These are phyloP conservation scores for Blera fallax DNA, from an alignment of 2,888 invertebrate genomes.

Conservation along the genomic window DNA sequence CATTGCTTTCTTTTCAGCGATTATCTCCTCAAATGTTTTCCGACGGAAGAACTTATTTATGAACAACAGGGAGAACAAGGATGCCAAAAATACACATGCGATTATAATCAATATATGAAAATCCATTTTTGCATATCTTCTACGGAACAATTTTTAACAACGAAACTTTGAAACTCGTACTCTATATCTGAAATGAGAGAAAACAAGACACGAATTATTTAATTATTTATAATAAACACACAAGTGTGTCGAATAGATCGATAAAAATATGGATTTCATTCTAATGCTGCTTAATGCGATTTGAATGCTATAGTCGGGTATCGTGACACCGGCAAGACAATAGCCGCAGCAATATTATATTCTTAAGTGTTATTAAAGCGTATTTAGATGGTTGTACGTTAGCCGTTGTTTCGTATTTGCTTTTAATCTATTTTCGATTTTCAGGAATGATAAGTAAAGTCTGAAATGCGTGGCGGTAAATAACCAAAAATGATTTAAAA, in stretches of 20 bases:
- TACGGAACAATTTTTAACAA: slow-evolving; percentile 50
- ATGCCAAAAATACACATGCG: slow-evolving; percentile 80
- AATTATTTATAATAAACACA: slow-evolving; percentile 13
- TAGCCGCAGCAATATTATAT: background rate
- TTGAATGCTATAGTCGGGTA: background rate
- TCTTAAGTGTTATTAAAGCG: background rate
- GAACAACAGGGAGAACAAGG: slow-evolving; percentile 80
- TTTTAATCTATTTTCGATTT: slow-evolving; percentile 1
- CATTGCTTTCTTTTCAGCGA: slow-evolving; percentile 80
- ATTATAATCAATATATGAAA: slow-evolving; percentile 81
- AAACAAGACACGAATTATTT: background rate
- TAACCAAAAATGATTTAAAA: background rate
- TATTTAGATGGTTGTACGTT: background rate
- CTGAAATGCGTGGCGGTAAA: background rate
- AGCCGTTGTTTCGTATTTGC: background rate
- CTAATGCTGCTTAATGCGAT: slow-evolving; percentile 18
- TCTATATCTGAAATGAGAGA: slow-evolving; percentile 56
- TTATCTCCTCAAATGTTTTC: slow-evolving; percentile 81
- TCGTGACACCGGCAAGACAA: background rate
- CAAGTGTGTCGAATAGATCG: slow-evolving; percentile 18
- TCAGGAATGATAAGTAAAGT: background rate
- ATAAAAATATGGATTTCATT: slow-evolving; percentile 32
- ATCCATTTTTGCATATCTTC: slow-evolving; percentile 81
- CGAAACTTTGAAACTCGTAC: slow-evolving; percentile 34
- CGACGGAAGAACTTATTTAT: slow-evolving; percentile 81